These are phyloP conservation scores for Episyrphus balteatus DNA, from an alignment of 1,140 invertebrate species.

Conservation along the genomic window DNA sequence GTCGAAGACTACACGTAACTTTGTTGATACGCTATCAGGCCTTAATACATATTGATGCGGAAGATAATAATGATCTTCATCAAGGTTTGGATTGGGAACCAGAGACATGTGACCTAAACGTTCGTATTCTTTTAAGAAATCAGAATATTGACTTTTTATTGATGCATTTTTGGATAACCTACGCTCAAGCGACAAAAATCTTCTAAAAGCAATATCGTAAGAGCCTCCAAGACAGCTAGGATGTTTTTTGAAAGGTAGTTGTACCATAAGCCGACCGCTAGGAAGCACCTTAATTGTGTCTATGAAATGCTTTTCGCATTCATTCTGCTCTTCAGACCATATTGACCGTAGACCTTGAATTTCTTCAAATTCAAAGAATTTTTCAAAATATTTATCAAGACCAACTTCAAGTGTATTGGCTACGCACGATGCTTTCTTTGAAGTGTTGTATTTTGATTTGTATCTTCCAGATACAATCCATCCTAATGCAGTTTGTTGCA, in stretches of 20 bases:
- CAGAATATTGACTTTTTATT: conserved; percentile 17
- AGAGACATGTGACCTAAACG: conserved; percentile 16
- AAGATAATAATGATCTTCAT: conserved; percentile 13
- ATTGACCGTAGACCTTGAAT: not conserved
- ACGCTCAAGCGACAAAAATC: conserved; percentile 13
- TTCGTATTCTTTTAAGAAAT: conserved; percentile 23
- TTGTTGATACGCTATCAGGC: conserved; percentile 13
- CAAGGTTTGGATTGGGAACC: not conserved
- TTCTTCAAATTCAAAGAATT: conserved; percentile 21
- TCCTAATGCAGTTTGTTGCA: conserved; percentile 29
- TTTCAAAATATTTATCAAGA: not conserved
- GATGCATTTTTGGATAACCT: too few relatives aligned
- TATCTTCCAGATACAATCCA: conserved; percentile 13
- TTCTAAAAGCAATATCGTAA: conserved; percentile 8
- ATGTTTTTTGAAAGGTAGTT: conserved; percentile 16
- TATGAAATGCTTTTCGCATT: conserved; percentile 15
- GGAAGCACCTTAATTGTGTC: conserved; percentile 7
- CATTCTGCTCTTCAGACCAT: conserved; percentile 8
- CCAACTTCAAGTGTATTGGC: too few relatives aligned
- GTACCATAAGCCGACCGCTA: conserved; percentile 13
- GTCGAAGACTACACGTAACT: conserved; percentile 25
- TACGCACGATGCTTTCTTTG: too few relatives aligned
- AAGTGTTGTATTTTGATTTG: too few relatives aligned
- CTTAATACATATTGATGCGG: conserved; percentile 22
- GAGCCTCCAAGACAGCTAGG: not conserved